Conservation (phyloP, 2,113 vertebrate species). For the Mesitornis unicolor region DNA sequence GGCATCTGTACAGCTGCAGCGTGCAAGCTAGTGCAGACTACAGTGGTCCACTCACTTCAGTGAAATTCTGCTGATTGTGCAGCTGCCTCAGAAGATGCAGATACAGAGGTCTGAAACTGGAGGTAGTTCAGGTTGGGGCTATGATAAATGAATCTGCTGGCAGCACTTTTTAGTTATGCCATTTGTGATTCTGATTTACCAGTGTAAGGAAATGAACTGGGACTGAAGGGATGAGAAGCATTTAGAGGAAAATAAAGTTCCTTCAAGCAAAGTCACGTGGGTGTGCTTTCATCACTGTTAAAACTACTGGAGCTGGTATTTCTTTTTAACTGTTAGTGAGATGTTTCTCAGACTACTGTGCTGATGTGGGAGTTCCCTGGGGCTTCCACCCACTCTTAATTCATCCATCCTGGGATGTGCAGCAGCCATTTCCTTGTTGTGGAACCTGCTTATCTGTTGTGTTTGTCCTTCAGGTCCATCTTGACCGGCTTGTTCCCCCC, state of each 20-base stretch:
- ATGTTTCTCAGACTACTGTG: not conserved
- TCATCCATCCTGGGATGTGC: not conserved
- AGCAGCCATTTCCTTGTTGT: not conserved
- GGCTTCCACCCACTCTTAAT: not conserved
- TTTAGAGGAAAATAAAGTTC: not conserved
- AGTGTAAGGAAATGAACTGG: not conserved
- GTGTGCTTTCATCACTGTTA: not conserved
- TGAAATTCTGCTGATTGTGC: not conserved
- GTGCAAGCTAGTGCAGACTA: not conserved
- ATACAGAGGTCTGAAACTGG: not conserved
- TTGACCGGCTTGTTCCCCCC: conserved; percentile 94
- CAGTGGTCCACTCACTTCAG: not conserved
- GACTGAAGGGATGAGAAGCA: not conserved
- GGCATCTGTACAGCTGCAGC: not conserved
- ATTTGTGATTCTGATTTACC: not conserved
- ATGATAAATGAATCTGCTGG: not conserved
- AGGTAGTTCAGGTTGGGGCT: not conserved
- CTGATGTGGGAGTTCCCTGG: not conserved
- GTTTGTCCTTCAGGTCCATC: conserved; percentile 85
- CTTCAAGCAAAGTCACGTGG: not conserved
- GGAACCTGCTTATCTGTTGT: not conserved
- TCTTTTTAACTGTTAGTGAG: not conserved
- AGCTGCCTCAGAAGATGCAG: not conserved
- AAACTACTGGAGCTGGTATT: not conserved
- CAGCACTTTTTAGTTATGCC: not conserved